Conservation (phyloP, 2,113 vertebrate genomes). For the Vulpes vulpes region DNA sequence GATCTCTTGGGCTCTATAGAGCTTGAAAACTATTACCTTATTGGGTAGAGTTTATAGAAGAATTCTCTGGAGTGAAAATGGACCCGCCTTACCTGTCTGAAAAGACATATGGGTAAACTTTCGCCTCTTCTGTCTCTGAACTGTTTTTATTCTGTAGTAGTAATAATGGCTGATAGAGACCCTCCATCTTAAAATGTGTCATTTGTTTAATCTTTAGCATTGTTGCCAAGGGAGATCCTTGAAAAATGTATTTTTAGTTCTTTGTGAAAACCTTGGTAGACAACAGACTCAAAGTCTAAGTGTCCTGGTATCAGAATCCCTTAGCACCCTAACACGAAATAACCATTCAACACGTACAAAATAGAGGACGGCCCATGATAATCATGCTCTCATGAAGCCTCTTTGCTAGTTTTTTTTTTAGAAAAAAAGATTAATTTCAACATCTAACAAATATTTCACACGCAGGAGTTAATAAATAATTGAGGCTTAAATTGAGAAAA, state of each 20-base stretch:
- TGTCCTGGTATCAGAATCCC: neutral
- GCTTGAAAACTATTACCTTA: neutral
- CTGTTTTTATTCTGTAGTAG: neutral
- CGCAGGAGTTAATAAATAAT: neutral
- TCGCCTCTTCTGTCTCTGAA: neutral
- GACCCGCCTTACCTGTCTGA: neutral
- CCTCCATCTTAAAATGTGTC: neutral
- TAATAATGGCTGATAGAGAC: neutral
- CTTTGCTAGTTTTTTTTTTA: neutral
- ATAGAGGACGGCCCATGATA: neutral
- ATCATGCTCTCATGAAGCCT: neutral
- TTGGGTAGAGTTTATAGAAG: neutral
- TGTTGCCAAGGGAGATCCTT: neutral
- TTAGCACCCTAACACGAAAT: neutral
- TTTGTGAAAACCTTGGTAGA: constrained; percentile 27
- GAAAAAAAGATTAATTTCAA: neutral
- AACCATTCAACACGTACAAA: neutral
- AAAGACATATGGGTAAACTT: neutral
- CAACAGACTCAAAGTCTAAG: neutral
- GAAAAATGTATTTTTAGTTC: neutral
- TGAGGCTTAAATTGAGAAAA: neutral
- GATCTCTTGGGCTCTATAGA: neutral
- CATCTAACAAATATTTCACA: neutral
- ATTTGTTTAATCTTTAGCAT: constrained; percentile 29
- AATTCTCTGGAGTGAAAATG: constrained; percentile 7